Base-by-base conservation (phyloP, 2,888 invertebrate genomes). In the Acanthosepion esculentum region DNA sequence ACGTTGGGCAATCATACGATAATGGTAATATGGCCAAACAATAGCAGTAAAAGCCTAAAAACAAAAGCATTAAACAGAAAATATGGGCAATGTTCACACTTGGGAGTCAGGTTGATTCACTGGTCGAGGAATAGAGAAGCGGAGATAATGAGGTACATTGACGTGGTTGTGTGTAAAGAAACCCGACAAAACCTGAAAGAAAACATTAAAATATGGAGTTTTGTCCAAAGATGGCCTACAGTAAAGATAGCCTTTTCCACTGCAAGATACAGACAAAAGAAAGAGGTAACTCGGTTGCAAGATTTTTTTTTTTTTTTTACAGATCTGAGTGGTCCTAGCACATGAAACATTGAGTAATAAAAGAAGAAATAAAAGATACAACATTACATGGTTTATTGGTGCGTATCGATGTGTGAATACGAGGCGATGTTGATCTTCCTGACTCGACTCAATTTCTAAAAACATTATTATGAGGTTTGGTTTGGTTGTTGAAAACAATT, bases 21-120 rank as follows among this genome's bases (percentile, higher is more conserved):
- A 78, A 78, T 78, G n/a, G 78, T 78, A 78, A 78, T 78, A 78
- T 78, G n/a, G n/a, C 78, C 78, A 78, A 78, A 78, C 78, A 78
- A 78, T n/a, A n/a, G 78, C 78, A n/a, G 18, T 78, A 78, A 78
- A 78, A n/a, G 15, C 10, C 78, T 33, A n/a, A 78, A 78, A n/a
- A 78, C 78, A 78, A 78, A 78, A 15, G 78, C 78, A 78, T 78
- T 78, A n/a, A 78, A n/a, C 15, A 78, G 78, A n/a, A 78, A 78
- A 78, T n/a, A 78, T 78, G 78, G n/a, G 18, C n/a, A n/a, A 15
- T n/a, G 78, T 78, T n/a, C 33, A 15, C n/a, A n/a, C 18, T 78
- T 78, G 78, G 29, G 78, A 2, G 78, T 12, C 78, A n/a, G 29
- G 29, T 78, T 78, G 78, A n/a, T 78, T 78, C 78, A 78, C 10